phyloP scores from a whole-genome alignment of 2,888 invertebrate genomes.

The Schizotus pectinicornis region DNA sequence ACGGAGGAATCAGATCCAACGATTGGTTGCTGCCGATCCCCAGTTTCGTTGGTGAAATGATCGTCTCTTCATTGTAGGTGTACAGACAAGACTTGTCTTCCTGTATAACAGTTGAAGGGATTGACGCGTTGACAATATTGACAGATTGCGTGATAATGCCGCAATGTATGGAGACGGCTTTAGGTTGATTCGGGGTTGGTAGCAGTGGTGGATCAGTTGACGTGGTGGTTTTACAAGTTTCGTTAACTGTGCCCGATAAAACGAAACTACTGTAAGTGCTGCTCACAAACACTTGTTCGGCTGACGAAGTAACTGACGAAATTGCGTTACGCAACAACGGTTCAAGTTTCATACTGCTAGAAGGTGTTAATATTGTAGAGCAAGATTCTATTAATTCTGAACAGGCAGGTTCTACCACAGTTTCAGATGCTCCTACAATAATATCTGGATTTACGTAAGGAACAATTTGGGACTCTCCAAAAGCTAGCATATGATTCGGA shows the following conservation, averaged over 20 bases:
- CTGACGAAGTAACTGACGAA: background rate
- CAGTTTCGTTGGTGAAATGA: constrained; percentile 8
- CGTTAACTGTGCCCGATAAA: constrained; percentile 9
- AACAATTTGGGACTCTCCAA: no score
- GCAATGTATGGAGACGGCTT: constrained; percentile 2
- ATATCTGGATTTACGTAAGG: no score
- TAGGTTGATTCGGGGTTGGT: background rate
- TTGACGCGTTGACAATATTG: background rate
- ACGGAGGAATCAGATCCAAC: constrained; percentile 8
- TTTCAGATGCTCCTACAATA: background rate
- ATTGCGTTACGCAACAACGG: background rate
- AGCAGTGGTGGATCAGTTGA: background rate
- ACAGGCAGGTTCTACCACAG: background rate
- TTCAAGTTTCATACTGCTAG: background rate
- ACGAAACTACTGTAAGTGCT: constrained; percentile 6
- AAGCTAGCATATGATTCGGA: no score
- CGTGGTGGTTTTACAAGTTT: constrained; percentile 10
- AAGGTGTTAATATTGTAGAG: background rate
- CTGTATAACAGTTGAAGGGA: background rate
- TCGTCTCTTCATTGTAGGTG: no score
- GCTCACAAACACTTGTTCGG: constrained; percentile 5
- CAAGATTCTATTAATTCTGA: background rate
- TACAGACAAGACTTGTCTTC: background rate
- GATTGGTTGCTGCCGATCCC: constrained; percentile 11
- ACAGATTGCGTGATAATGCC: background rate